These are phyloP conservation scores for Tigriopus californicus DNA, from an alignment of 2,888 invertebrate species.

Conservation along the genomic window DNA sequence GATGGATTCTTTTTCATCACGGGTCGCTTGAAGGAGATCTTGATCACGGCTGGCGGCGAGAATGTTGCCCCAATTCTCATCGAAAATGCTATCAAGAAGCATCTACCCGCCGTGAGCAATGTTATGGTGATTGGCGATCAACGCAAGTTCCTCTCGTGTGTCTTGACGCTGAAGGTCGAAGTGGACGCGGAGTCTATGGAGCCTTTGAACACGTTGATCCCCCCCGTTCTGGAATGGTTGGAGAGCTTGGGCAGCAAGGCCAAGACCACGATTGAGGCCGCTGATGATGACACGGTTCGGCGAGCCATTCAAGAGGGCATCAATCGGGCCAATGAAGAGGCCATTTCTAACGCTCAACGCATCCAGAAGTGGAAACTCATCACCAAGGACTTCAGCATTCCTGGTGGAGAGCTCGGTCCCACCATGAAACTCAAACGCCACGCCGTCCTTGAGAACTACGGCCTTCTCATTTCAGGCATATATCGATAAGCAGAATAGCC, in stretches of 20 bases:
- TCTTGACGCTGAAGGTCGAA: slow-evolving; percentile 59
- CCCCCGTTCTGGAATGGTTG: slow-evolving; percentile 49
- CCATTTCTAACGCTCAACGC: slow-evolving; percentile 4
- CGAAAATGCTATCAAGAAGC: slow-evolving; percentile 56
- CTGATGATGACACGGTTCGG: slow-evolving; percentile 21
- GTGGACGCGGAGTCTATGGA: slow-evolving; percentile 45
- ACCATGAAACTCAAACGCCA: slow-evolving; percentile 41
- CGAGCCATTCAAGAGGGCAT: slow-evolving; percentile 63
- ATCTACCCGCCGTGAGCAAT: slow-evolving; percentile 55
- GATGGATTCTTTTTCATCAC: slow-evolving; percentile 39
- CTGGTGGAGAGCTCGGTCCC: slow-evolving; percentile 3
- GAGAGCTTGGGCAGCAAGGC: slow-evolving; percentile 18
- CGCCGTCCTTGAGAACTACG: slow-evolving; percentile 53
- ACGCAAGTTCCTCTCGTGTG: slow-evolving; percentile 60
- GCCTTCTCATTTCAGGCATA: slow-evolving; percentile 54
- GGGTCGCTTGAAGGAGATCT: slow-evolving; percentile 34
- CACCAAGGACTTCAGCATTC: slow-evolving; percentile 1
- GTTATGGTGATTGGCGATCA: slow-evolving; percentile 69
- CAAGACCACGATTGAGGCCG: slow-evolving; percentile 37
- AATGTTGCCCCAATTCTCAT: slow-evolving; percentile 53
- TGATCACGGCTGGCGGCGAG: slow-evolving; percentile 30
- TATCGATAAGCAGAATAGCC: slow-evolving; percentile 29
- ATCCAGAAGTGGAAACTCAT: slow-evolving; percentile 9
- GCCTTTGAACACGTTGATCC: slow-evolving; percentile 47
- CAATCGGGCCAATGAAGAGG: slow-evolving; percentile 44